Evolutionary conservation across 64 coral and sea anemone species (phyloP), one percentile per base, ranked within the genome.

Genomic region (Stichodactyla mertensii): DNA sequence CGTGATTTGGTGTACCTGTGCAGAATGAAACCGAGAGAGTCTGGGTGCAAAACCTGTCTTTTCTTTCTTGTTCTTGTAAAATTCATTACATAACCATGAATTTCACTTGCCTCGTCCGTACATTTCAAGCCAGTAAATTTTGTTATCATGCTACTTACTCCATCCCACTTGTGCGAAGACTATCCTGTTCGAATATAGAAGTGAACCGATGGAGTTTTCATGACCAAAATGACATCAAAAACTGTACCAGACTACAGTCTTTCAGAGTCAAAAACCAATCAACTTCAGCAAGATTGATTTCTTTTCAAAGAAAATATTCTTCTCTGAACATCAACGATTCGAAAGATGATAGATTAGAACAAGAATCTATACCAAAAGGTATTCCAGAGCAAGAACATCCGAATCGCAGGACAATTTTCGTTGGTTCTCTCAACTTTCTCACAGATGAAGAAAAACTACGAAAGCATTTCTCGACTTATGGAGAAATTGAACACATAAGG

Each of bases 91-190:
- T 31, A 74, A 74, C 24, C 2, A 87, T 69, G 85, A 77, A 87
- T 64, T 87, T 53, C 8, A 28, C 11, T 62, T 55, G 24, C 4
- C 55, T 62, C 70, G 71, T 71, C 52, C 23, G 69, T 13, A 23
- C 69, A 74, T 36, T 74, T 74, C 69, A 74, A 74, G 69, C 69
- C 24, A 74, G 69, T 74, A 74, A 74, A 74, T 31, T 36, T 74
- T 74, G 69, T 13, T 74, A 74, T 12, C 69, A 23, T 74, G 69
- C 69, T 74, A 74, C 22, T 26, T 74, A 74, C 13, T 26, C 69
- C 69, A 74, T 74, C 12, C 24, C 24, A 74, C 69, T 74, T 27
- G 69, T 74, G 27, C n/a, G 69, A 74, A 74, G 24, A 31, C 10
- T 74, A 2, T 74, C 69, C 24, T 26, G 69, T 74, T 74, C 69